Evolutionary conservation across 1,140 invertebrate species (phyloP).

Genomic region (Sminthurides bifidus): DNA sequence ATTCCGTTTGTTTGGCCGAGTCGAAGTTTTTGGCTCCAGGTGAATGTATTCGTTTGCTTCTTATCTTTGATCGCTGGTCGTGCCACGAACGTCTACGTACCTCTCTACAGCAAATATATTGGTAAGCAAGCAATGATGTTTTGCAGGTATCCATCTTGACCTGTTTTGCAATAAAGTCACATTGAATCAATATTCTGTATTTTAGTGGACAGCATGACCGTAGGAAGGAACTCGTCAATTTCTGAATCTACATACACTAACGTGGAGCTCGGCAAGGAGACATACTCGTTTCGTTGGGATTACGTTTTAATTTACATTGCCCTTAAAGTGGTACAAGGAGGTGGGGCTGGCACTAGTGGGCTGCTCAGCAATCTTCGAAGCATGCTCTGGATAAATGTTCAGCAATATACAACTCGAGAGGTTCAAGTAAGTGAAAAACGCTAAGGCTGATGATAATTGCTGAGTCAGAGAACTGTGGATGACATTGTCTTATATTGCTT

Average conservation of each 20-base stretch:
- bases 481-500: constrained; percentile 3
- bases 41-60: constrained; percentile 74
- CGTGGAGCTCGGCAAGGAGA: neutral
- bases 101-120: constrained; percentile 85
- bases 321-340: constrained; percentile 47
- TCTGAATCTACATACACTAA: neutral
- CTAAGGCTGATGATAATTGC: neutral
- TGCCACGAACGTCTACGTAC: constrained; percentile 84
- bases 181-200: neutral
- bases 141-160: neutral
- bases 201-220: constrained; percentile 29
- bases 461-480: neutral
- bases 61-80: constrained; percentile 61
- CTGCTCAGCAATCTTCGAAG: constrained; percentile 46
- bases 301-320: constrained; percentile 43
- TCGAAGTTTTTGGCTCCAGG: constrained; percentile 60
- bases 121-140: constrained; percentile 34
- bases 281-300: constrained; percentile 42
- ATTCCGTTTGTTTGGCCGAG: constrained; percentile 91
- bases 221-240: neutral
- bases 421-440: constrained; percentile 38
- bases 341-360: constrained; percentile 39
- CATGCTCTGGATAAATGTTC: constrained; percentile 50
- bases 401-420: constrained; percentile 49
- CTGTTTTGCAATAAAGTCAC: too few species aligned